Base-by-base conservation (phyloP, 2,113 vertebrate genomes). In the Pardalotus punctatus region DNA sequence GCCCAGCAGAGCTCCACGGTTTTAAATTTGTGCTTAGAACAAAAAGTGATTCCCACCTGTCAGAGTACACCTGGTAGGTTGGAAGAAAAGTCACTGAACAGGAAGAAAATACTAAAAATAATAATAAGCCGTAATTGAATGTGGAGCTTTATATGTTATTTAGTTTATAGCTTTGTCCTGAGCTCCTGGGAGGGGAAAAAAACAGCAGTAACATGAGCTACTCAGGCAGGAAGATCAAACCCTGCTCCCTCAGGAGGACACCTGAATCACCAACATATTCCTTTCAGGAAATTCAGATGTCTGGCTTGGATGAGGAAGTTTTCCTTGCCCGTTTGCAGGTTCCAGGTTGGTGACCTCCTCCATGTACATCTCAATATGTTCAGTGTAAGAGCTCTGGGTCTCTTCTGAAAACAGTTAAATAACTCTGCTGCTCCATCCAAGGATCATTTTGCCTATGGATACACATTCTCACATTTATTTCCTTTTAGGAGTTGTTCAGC, bases 291-390 rank as follows among this genome's bases (percentile, higher is more conserved):
- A n/a, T 40, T 17, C 10, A 22, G 19, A 3, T 74, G 11, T 53
- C 43, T 64, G 23, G 15, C 42, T 31, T n/a, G 33, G 19, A 23
- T 58, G 73, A 84, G 66, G 33, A 81, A 10, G 16, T 22, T 29
- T 29, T 81, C 50, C 18, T 58, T 61, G 25, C 12, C 69, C 43
- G 67, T 24, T 35, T 24, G 50, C 36, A 29, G 36, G 36, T 33
- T 69, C 60, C 82, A 62, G 6, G 6, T n/a, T 53, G 76, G 16
- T 86, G 83, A 60, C 14, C 29, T 67, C 36, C 33, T 66, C 35
- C 33, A 1, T 17, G 36, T 10, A 10, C 25, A 23, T 17, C 5
- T 1, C 33, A 43, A 4, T n/a, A 4, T 15, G 56, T 28, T 61
- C 51, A 43, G 38, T 47, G 53, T 47, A 47, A 62, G 67, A 80